Base-by-base conservation (phyloP, 1,140 invertebrate genomes). In the Tenebrio molitor region DNA sequence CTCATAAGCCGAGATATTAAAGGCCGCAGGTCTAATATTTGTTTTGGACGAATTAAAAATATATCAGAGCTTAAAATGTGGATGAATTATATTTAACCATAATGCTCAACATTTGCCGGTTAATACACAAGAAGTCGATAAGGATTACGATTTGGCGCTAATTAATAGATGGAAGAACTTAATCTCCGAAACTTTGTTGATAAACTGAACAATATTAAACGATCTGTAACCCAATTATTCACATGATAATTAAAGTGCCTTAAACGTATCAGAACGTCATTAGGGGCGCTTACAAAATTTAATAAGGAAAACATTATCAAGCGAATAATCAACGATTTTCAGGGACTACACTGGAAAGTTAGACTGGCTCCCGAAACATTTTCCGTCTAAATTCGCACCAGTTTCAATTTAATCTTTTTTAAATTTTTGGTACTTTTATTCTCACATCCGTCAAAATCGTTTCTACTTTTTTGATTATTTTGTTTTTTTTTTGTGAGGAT, bases 231-330 rank as follows among this genome's bases (percentile, higher is more conserved):
- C 63, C 71, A 76, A 78, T 78, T 78, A 78, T 77, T 75, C 68
- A 71, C 69, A 73, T 63, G 75, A 78, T 78, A 78, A 78, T 78
- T 78, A 77, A 76, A 74, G 46, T 63, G 39, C 62, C 75, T 76
- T 73, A 73, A 78, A 72, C 71, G 64, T 71, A 78, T 78, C 75
- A 77, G 72, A 74, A 75, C 72, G 74, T 73, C 77, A 78, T 78
- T 78, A 78, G 75, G 75, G 71, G 71, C 72, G 76, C 76, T 77
- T 73, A 73, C 42, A 75, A 77, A 76, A 77, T 77, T 77, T 77
- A 78, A 78, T 78, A 78, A 76, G 73, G 73, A 78, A 76, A 75
- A 76, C 75, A 75, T 76, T 78, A 78, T 73, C 71, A 72, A 58
- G 65, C 33, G 69, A 41, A 77, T 77, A 76, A 77, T 77, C 76